These are phyloP conservation scores for Epinephelus fuscoguttatus DNA, from an alignment of 2,113 vertebrate genomes.

Conservation along the genomic window DNA sequence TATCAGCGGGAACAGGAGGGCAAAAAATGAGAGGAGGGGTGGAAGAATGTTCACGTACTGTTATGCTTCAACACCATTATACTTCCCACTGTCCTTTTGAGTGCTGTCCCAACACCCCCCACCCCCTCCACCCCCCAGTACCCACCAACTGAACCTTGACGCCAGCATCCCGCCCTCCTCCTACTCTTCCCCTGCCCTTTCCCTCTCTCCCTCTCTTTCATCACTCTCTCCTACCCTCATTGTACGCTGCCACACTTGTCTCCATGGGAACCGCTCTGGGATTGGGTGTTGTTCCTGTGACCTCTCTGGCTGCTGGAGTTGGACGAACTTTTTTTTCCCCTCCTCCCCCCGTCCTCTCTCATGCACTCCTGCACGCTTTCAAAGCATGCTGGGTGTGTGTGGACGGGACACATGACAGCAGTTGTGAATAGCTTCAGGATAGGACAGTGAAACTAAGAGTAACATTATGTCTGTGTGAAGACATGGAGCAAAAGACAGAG, in stretches of 20 bases:
- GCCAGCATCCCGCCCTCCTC: constrained; percentile 70
- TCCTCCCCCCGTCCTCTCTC: constrained; percentile 53
- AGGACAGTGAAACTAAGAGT: constrained; percentile 20
- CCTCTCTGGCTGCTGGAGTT: constrained; percentile 83
- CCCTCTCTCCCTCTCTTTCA: constrained; percentile 75
- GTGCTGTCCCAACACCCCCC: constrained; percentile 12
- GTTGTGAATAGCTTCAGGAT: constrained; percentile 19
- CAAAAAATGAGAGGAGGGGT: constrained; percentile 47
- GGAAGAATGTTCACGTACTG: constrained; percentile 67
- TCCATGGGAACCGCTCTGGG: constrained; percentile 87
- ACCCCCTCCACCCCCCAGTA: constrained; percentile 8
- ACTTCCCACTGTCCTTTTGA: constrained; percentile 74
- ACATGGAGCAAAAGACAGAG: constrained; percentile 1
- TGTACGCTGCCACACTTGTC: constrained; percentile 85
- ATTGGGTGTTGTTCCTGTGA: constrained; percentile 87
- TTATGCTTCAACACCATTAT: constrained; percentile 67
- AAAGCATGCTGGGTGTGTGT: constrained; percentile 43
- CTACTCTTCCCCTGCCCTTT: constrained; percentile 69
- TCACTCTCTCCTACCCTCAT: constrained; percentile 80
- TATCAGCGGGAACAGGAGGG: constrained; percentile 50
- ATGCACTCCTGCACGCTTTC: constrained; percentile 60
- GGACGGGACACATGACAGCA: constrained; percentile 33
- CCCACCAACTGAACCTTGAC: constrained; percentile 79
- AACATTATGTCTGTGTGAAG: constrained; percentile 27
- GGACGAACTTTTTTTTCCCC: constrained; percentile 70